Evolutionary conservation across 2,113 vertebrate genomes (phyloP).

Genomic region (Caranx melampygus): DNA sequence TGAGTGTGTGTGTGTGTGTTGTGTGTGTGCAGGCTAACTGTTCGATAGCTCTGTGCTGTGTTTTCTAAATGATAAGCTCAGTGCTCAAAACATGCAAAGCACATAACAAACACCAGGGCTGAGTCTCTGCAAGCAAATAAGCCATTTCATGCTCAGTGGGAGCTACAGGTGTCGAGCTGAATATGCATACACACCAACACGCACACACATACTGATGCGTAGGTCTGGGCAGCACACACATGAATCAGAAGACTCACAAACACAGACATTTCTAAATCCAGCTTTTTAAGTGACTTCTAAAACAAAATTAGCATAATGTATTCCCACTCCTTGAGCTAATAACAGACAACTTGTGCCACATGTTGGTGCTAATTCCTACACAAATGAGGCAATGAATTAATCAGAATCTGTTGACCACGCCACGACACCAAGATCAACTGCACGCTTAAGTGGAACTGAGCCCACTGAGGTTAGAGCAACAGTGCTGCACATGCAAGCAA

Average conservation of each 20-base stretch:
- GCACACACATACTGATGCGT: neutral
- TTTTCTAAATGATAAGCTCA: slow-evolving; percentile 34
- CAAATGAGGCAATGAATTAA: neutral
- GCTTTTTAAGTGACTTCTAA: slow-evolving; percentile 12
- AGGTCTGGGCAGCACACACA: neutral
- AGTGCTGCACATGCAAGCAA: neutral
- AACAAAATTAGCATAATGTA: slow-evolving; percentile 42
- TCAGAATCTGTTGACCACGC: neutral
- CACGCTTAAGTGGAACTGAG: neutral
- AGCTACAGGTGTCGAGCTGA: slow-evolving; percentile 56
- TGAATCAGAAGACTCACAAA: slow-evolving; percentile 26
- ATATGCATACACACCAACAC: slow-evolving; percentile 31
- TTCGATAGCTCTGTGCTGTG: neutral
- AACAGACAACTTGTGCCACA: neutral
- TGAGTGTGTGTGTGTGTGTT: neutral
- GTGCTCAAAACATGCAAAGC: slow-evolving; percentile 48
- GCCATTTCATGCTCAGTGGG: slow-evolving; percentile 45
- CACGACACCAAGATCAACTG: neutral
- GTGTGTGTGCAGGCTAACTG: neutral
- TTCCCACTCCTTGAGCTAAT: slow-evolving; percentile 4
- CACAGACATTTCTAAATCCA: neutral
- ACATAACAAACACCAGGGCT: slow-evolving; percentile 25
- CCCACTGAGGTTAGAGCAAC: neutral
- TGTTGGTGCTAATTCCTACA: neutral
- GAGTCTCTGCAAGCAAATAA: slow-evolving; percentile 32